phyloP scores from a whole-genome alignment of 2,113 vertebrate genomes.

The Chroicocephalus ridibundus region DNA sequence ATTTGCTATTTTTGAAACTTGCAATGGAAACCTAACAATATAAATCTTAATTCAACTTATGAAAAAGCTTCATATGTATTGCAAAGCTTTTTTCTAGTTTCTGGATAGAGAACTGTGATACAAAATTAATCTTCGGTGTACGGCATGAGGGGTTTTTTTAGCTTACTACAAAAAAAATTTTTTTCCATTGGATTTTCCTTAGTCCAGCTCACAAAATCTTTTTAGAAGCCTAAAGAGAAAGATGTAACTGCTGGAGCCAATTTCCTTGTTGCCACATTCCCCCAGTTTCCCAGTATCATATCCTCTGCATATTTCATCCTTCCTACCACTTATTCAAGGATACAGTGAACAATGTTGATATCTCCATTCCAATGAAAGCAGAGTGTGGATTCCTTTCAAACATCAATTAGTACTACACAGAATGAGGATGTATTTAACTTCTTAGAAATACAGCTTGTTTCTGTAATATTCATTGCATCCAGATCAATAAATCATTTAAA shows the following conservation, averaged over 20 bases:
- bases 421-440: slow-evolving; percentile 56
- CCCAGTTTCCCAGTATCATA: background rate
- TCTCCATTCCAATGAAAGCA: background rate
- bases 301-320: background rate
- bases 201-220: background rate
- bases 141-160: background rate
- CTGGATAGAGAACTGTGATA: background rate
- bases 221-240: background rate
- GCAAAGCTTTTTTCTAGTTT: background rate
- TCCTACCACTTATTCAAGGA: background rate
- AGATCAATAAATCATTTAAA: slow-evolving; percentile 74
- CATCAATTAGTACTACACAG: slow-evolving; percentile 30
- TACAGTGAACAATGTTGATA: background rate
- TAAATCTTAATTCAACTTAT: background rate
- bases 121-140: background rate
- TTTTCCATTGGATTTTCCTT: background rate
- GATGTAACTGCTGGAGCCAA: background rate
- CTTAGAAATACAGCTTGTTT: slow-evolving; percentile 54
- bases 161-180: background rate
- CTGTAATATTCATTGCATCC: slow-evolving; percentile 61
- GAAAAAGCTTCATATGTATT: background rate
- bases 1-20: background rate
- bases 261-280: background rate
- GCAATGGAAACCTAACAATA: background rate
- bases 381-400: background rate